Percentiles rank a stretch among this genome's conserved stretches.
phyloP scores from a whole-genome alignment of 2,113 vertebrate genomes.

The human (Homo sapiens) region DNA sequence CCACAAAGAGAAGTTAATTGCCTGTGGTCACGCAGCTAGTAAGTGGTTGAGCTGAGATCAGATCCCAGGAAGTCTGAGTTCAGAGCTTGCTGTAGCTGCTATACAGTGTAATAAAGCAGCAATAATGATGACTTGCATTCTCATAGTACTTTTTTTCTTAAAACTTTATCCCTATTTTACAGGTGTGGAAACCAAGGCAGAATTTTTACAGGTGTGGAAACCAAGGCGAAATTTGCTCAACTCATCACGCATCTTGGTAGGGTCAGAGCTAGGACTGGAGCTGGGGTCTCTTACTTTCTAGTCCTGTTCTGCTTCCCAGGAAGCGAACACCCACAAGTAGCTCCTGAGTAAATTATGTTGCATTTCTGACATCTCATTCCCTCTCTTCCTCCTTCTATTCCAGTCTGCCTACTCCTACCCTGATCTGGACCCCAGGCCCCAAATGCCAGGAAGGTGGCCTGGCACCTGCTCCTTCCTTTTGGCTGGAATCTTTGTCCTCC shows the following conservation, averaged over 20 bases:
- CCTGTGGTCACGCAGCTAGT: not conserved
- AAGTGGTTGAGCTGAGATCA: not conserved
- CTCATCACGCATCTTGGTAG: not conserved
- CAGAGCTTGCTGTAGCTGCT: not conserved
- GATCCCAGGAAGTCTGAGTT: not conserved
- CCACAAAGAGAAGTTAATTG: not conserved
- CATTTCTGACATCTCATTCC: not conserved
- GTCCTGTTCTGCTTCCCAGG: not conserved
- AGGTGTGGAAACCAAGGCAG: not conserved
- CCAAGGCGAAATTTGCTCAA: not conserved
- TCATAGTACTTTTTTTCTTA: not conserved
- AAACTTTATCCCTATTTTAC: not conserved
- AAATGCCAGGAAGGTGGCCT: not conserved
- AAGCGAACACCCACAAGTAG: accelerated
- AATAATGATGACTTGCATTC: not conserved
- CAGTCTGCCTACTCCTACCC: accelerated
- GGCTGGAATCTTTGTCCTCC: not conserved
- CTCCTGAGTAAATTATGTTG: not conserved
- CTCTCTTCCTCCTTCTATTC: not conserved
- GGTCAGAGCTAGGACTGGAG: not conserved
- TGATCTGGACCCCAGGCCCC: not conserved
- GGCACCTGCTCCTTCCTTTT: not conserved
- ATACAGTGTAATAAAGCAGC: not conserved
- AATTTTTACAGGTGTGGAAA: not conserved
- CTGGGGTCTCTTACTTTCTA: not conserved